Conservation (phyloP, 2,888 invertebrate genomes). For the Drosophila robusta region DNA sequence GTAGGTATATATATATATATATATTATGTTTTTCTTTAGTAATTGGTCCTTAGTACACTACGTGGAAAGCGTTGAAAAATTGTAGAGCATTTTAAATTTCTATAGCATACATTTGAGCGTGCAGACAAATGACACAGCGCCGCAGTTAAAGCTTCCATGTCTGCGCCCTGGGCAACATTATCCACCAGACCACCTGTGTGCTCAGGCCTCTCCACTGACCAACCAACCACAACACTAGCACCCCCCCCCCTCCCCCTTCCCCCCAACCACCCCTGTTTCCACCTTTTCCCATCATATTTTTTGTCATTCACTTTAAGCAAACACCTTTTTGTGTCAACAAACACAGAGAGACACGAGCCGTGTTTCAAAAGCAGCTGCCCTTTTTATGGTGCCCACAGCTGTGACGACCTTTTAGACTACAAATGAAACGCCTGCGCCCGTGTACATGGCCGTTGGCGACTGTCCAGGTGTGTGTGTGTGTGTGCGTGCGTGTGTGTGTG, state of each 20-base stretch:
- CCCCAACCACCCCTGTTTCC: neutral
- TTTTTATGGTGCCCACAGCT: slow-evolving; percentile 61
- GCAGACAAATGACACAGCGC: slow-evolving; percentile 45
- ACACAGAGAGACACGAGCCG: slow-evolving; percentile 17
- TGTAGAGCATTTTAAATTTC: slow-evolving; percentile 56
- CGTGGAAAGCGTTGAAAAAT: slow-evolving; percentile 67
- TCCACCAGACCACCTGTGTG: slow-evolving; percentile 5
- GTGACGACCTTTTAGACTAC: slow-evolving; percentile 60
- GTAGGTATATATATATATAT: slow-evolving; percentile 22
- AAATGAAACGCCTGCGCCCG: slow-evolving; percentile 14
- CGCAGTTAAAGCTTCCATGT: slow-evolving; percentile 33
- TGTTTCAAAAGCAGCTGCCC: slow-evolving; percentile 54
- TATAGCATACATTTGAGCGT: slow-evolving; percentile 54
- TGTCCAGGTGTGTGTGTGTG: slow-evolving; percentile 20
- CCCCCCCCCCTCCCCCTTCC: neutral
- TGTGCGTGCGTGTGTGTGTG: no score
- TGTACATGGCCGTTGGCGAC: slow-evolving; percentile 17
- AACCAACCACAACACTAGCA: neutral
- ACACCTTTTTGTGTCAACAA: slow-evolving; percentile 65
- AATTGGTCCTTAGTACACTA: slow-evolving; percentile 78
- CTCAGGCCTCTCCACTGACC: slow-evolving; percentile 29
- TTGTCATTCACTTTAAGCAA: slow-evolving; percentile 56
- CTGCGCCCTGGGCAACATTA: slow-evolving; percentile 17
- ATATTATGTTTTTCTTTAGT: slow-evolving; percentile 43
- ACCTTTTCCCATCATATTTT: neutral